Percentiles rank a stretch among this genome's conserved stretches.
phyloP scores from a whole-genome alignment of 1,140 invertebrate species.

The Anastrepha ludens region DNA sequence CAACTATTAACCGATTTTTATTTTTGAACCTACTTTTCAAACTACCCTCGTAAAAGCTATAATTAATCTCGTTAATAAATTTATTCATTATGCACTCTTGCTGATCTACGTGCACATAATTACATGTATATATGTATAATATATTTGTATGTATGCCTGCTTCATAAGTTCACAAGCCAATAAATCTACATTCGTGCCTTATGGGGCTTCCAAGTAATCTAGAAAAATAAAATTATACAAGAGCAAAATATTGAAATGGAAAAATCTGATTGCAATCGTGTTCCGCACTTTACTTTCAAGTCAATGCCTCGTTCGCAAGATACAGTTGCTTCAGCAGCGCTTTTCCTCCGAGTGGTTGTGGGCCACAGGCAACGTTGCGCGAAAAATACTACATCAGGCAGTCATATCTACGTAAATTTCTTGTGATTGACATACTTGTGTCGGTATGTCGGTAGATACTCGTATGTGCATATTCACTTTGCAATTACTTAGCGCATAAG shows the following conservation, averaged over 20 bases:
- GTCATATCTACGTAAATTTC: neutral
- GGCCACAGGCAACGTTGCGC: slow-evolving; percentile 5
- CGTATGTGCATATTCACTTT: neutral
- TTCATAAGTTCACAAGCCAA: neutral
- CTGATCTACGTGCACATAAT: too few relatives aligned
- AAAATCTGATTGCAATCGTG: neutral
- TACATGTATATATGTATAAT: too few relatives aligned
- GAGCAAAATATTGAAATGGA: neutral
- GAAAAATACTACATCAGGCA: neutral
- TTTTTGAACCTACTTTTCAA: too few relatives aligned
- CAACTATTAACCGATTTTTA: too few relatives aligned
- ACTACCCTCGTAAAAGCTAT: too few relatives aligned
- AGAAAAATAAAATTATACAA: neutral
- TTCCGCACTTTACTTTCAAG: slow-evolving; percentile 1
- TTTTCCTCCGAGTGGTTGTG: slow-evolving; percentile 10
- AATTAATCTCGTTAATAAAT: too few relatives aligned
- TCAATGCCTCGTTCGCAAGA: neutral
- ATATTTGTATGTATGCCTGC: too few relatives aligned
- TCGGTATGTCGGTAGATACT: neutral
- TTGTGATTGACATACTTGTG: neutral
- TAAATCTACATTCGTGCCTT: neutral
- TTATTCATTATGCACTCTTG: too few relatives aligned
- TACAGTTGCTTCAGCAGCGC: neutral
- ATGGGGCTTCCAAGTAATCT: neutral
- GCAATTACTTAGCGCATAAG: slow-evolving; percentile 24